Evolutionary conservation across 1,140 invertebrate species (phyloP).

Genomic region (Batillaria attramentaria): DNA sequence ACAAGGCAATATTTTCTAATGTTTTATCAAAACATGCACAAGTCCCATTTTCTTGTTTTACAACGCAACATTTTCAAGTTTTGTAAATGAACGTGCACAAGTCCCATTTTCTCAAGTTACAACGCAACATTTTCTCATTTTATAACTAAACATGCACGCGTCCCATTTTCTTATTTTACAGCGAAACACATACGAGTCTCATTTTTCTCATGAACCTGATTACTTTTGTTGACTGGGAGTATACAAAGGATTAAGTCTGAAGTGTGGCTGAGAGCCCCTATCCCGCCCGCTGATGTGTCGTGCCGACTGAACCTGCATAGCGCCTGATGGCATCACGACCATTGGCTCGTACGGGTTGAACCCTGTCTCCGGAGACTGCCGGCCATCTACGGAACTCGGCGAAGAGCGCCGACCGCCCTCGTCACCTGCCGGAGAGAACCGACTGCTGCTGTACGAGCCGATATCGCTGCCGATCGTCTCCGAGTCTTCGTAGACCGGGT

Average conservation of each 20-base stretch:
- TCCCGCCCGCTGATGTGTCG: background rate
- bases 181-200: no score
- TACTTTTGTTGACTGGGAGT: slow-evolving; percentile 8
- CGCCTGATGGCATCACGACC: slow-evolving; percentile 19
- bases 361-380: background rate
- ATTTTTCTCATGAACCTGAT: no score
- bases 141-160: no score
- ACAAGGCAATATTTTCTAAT: no score
- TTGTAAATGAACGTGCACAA: no score
- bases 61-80: no score
- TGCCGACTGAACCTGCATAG: background rate
- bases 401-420: slow-evolving; percentile 9
- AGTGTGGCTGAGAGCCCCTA: background rate
- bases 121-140: no score
- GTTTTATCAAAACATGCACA: no score
- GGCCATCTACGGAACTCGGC: slow-evolving; percentile 2
- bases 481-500: slow-evolving; percentile 29
- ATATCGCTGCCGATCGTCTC: background rate
- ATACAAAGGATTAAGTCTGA: slow-evolving; percentile 15
- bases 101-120: no score
- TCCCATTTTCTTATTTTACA: no score
- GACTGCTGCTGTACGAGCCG: background rate
- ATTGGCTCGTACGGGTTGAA: slow-evolving; percentile 20
- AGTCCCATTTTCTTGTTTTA: no score
- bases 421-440: background rate